Base-by-base conservation (phyloP, 2,888 invertebrate species). In the Tethea ocularis region DNA sequence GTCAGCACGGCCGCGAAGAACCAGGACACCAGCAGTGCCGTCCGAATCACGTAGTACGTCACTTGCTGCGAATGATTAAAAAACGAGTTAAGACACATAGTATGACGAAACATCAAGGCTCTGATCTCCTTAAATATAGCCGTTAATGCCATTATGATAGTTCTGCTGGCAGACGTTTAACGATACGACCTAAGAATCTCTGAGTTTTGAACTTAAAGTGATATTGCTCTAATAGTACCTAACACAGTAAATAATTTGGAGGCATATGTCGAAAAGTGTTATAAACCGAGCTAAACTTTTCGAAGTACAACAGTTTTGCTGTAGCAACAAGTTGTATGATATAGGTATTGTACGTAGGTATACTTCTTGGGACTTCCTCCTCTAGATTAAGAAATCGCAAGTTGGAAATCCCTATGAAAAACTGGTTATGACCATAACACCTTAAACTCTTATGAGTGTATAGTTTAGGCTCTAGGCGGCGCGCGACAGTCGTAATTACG, bases 11-110 rank as follows among this genome's bases (percentile, higher is more conserved):
- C 94, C 20, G 96, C 96, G 73, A 94, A 93, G 65, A 94, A 80
- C 95, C 97, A 96, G 62, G 97, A 94, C 54, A 91, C 90, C 71
- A 96, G 89, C 82, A 97, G 95, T 61, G 95, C 94, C 77, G 94
- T 94, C 71, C 96, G 95, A 74, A 97, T 95, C 76, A 96, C 90
- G 84, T 95, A 95, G 88, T 96, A 96, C 62, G 97, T 97, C 78
- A 97, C 96, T 88, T 96, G 95, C 97, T 97, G 93, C 5, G 55
- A 93, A 91, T 72, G 72, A 67, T 10, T 20, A 17, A 41, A 17
- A n/a, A n/a, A n/a, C 3, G 15, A 15, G 4, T n/a, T 15, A 15
- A 15, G n/a, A n/a, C n/a, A n/a, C n/a, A n/a, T n/a, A n/a, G n/a
- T n/a, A n/a, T n/a, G n/a, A n/a, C n/a, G n/a, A n/a, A n/a, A n/a